phyloP scores from a whole-genome alignment of 2,797 vertebrate genomes.

The Gila robusta region DNA sequence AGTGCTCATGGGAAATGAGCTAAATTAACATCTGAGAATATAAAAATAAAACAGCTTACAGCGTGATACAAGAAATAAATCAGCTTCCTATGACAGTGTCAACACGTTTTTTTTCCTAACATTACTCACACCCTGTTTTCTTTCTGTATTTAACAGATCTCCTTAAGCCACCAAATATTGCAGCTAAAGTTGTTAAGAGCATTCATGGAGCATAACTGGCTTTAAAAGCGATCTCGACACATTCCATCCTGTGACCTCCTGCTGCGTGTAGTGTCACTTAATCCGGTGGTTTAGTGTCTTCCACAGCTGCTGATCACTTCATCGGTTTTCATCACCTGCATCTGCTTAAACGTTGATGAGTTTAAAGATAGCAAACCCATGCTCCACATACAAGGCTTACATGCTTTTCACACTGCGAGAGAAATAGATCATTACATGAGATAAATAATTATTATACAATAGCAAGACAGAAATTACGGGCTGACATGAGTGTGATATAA shows the following conservation, averaged over 20 bases:
- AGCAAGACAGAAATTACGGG: slow-evolving; percentile 16
- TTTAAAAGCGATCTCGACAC: slow-evolving; percentile 54
- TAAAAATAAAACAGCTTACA: slow-evolving; percentile 51
- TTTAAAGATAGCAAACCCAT: slow-evolving; percentile 51
- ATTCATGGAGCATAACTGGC: slow-evolving; percentile 55
- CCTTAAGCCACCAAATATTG: slow-evolving; percentile 51
- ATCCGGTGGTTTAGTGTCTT: slow-evolving; percentile 62
- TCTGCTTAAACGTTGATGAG: slow-evolving; percentile 46
- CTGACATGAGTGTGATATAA: slow-evolving; percentile 1
- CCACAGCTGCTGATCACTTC: slow-evolving; percentile 59
- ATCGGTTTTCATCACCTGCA: slow-evolving; percentile 61
- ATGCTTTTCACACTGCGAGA: slow-evolving; percentile 12
- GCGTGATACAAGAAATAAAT: slow-evolving; percentile 39
- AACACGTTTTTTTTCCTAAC: slow-evolving; percentile 23
- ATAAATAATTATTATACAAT: slow-evolving; percentile 46
- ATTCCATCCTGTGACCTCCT: slow-evolving; percentile 57
- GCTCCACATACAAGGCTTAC: slow-evolving; percentile 32
- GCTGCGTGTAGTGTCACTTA: slow-evolving; percentile 58
- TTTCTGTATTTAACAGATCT: slow-evolving; percentile 48
- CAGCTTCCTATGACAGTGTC: slow-evolving; percentile 40
- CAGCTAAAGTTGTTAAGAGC: slow-evolving; percentile 57
- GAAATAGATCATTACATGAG: slow-evolving; percentile 33
- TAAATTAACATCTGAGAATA: slow-evolving; percentile 58
- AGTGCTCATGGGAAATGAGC: slow-evolving; percentile 45
- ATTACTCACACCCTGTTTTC: slow-evolving; percentile 35